Evolutionary conservation across 2,113 vertebrate genomes (phyloP), one percentile per base, ranked within the genome.

Genomic region (Poicephalus gulielmi): DNA sequence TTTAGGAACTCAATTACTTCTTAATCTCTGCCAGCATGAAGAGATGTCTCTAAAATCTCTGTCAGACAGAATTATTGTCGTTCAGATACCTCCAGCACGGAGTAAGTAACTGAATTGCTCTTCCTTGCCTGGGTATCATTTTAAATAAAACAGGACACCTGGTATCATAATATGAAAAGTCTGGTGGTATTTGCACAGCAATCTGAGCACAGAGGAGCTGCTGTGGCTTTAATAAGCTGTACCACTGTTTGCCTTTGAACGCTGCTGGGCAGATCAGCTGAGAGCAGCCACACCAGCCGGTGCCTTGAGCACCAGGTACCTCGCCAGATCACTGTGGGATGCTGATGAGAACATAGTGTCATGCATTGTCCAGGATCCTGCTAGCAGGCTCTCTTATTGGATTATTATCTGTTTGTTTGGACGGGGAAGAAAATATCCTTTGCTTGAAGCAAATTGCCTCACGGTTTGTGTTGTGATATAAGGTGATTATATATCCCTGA

Each of bases 261-360:
- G 19, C n/a, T 43, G 37, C 20, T 11, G 57, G 73, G 39, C 1
- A 0, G 23, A 74, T 52, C 17, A 22, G 39, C 87, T 27, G 69
- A 39, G 43, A 2, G 5, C 8, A 1, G n/a, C 76, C 1, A 0
- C 43, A 13, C 15, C 1, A 0, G 47, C 1, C 1, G 43, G 79
- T 74, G 46, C 37, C 2, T 3, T 5, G 10, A 41, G 68, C 55
- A 57, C 33, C 35, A 10, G 41, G 37, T 31, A 25, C 44, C 60
- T 83, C 15, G 13, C 52, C 76, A 91, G 62, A 78, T 50, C 43
- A 43, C 57, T 59, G 19, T 39, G 62, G 67, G 67, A 76, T 76
- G 75, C 70, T 88, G 67, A 60, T 78, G 80, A 63, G 62, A 55
- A 71, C 59, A 23, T 6, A 50, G 59, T 37, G 62, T 57, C 75